Conservation (phyloP, 2,113 vertebrate genomes). For the Macaca nemestrina region DNA sequence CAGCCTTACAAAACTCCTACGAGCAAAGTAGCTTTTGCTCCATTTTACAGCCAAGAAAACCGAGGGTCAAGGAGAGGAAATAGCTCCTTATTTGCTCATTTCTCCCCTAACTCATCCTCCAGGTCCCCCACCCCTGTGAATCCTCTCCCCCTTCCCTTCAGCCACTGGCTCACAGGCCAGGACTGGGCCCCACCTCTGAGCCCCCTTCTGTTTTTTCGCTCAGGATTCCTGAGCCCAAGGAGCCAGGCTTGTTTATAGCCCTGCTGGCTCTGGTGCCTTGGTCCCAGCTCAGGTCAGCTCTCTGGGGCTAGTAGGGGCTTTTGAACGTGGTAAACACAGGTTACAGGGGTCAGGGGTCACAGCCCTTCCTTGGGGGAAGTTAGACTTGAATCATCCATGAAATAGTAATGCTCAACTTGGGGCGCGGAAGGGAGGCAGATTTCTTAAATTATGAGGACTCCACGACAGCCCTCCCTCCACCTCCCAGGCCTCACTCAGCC, state of each 20-base stretch:
- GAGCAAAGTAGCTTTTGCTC: background rate
- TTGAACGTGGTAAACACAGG: slow-evolving; percentile 90
- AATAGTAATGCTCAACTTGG: slow-evolving; percentile 83
- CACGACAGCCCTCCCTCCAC: background rate
- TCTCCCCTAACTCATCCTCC: background rate
- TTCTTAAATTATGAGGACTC: slow-evolving; percentile 72
- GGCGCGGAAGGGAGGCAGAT: slow-evolving; percentile 43
- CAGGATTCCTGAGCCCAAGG: slow-evolving; percentile 55
- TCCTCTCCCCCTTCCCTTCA: background rate
- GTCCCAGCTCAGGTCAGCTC: slow-evolving; percentile 81
- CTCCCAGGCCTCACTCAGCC: background rate
- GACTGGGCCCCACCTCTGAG: background rate
- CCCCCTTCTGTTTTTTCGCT: slow-evolving; percentile 72
- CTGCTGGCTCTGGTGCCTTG: slow-evolving; percentile 73
- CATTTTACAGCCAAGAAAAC: background rate
- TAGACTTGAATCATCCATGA: slow-evolving; percentile 88
- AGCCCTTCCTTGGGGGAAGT: slow-evolving; percentile 88
- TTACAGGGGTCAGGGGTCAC: slow-evolving; percentile 92
- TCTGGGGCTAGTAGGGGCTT: slow-evolving; percentile 85
- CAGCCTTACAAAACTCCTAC: background rate
- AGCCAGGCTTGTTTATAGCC: slow-evolving; percentile 58
- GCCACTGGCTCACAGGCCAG: background rate
- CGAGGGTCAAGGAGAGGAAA: background rate
- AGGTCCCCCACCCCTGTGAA: accelerated
- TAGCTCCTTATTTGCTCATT: no score